phyloP scores from a whole-genome alignment of 2,113 vertebrate species.

The Dipodomys ordii region DNA sequence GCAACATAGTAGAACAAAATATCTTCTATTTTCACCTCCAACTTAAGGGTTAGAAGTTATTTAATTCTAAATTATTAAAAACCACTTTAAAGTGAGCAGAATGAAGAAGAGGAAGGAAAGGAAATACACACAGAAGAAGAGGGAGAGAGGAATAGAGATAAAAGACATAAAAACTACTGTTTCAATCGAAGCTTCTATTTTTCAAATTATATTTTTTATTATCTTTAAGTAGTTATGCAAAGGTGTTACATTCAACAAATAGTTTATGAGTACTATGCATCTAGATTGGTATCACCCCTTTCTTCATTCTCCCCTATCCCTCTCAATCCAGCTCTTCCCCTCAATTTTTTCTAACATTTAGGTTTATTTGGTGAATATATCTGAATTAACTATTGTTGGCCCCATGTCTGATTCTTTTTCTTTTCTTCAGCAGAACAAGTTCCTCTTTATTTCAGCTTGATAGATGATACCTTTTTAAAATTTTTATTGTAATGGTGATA shows the following conservation, averaged over 20 bases:
- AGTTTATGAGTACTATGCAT: no score
- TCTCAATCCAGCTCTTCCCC: no score
- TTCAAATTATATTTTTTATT: no score
- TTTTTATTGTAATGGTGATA: no score
- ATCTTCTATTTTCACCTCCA: conserved; percentile 24
- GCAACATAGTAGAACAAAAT: neutral
- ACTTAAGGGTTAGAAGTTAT: conserved; percentile 5
- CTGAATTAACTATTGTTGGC: neutral
- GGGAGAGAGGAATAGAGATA: neutral
- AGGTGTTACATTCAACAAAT: no score
- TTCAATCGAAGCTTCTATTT: conserved; percentile 15
- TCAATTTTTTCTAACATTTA: neutral
- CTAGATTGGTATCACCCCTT: no score
- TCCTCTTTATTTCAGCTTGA: no score
- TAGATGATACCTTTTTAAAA: no score
- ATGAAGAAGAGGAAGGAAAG: neutral
- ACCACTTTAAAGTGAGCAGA: conserved; percentile 25
- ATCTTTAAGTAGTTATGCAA: no score
- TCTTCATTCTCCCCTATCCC: no score
- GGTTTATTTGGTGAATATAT: conserved; percentile 39
- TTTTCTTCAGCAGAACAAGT: no score
- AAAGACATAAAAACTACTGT: neutral
- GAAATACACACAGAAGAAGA: neutral
- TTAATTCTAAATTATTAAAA: conserved; percentile 50
- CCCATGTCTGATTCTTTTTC: neutral